Evolutionary conservation across 2,113 vertebrate genomes (phyloP), one percentile per base, ranked within the genome.

Genomic region (Rhinopomastus cyanomelas): DNA sequence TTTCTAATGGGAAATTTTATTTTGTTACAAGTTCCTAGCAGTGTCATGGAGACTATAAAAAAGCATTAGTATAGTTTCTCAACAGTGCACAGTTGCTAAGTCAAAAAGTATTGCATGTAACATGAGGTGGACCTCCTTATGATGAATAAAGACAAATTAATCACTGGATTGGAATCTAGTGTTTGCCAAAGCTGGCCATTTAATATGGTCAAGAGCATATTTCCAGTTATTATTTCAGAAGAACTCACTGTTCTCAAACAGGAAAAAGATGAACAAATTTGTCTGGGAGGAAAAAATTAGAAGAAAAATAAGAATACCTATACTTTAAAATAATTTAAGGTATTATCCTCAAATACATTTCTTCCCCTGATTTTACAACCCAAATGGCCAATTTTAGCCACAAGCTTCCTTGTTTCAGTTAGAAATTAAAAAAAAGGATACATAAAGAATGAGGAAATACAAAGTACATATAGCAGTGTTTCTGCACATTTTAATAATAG

Each of bases 91-190:
- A 67, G 20, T 64, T 66, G 25, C 11, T 74, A 72, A 84, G 20
- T 53, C 16, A 74, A 74, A 83, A 83, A 5, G 1, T 81, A 32
- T 36, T 91, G 16, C 4, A 9, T 36, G 27, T 30, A 67, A 20
- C 9, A 49, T 49, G 66, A 78, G 8, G 74, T 68, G 32, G 15
- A 88, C 25, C 3, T 86, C 44, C 32, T 68, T 21, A 22, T 46
- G 57, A 83, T 74, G 11, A 91, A 56, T 61, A 65, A 77, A 64
- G 34, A 64, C 48, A 71, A 56, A 36, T 93, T 93, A 92, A 94
- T 92, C 86, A 94, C 36, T 53, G 57, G 57, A 92, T 61, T 93
- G 94, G 90, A 96, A 94, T 95, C 74, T 51, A 2, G 84, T 92
- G 81, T 61, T 90, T 88, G 62, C 49, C 71, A 53, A 78, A 88